These are phyloP conservation scores for Halictus rubicundus DNA, from an alignment of 1,140 invertebrate species.

Conservation along the genomic window DNA sequence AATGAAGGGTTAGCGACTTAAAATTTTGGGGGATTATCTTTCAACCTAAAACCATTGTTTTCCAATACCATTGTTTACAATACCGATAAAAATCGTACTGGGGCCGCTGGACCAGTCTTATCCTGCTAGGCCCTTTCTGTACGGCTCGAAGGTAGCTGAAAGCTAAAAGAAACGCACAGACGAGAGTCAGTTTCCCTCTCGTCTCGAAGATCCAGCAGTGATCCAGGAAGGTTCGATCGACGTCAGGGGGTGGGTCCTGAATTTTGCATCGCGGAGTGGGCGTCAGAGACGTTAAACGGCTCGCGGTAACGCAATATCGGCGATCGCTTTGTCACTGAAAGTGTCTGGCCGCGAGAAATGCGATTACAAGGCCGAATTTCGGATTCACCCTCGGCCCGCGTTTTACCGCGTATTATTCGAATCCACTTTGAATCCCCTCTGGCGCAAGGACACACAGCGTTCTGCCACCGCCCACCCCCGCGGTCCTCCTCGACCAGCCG, in stretches of 20 bases:
- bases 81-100: no score
- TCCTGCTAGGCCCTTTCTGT: no score
- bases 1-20: no score
- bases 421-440: constrained; percentile 74
- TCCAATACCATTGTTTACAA: no score
- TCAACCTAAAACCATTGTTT: no score
- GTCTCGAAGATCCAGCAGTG: background rate
- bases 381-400: constrained; percentile 76
- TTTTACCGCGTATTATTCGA: constrained; percentile 75
- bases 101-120: no score
- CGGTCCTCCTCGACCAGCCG: constrained; percentile 17
- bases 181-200: background rate
- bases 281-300: constrained; percentile 33
- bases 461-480: background rate
- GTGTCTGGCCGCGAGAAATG: constrained; percentile 68
- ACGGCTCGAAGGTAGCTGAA: no score
- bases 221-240: background rate
- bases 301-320: constrained; percentile 35
- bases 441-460: constrained; percentile 68
- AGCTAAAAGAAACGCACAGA: background rate
- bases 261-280: constrained; percentile 28
- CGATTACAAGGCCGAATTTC: constrained; percentile 75
- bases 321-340: constrained; percentile 47
- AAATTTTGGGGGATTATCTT: no score
- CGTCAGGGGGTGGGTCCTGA: background rate